Conservation (phyloP, 2,113 vertebrate genomes). For the Hemibates koningsi region DNA sequence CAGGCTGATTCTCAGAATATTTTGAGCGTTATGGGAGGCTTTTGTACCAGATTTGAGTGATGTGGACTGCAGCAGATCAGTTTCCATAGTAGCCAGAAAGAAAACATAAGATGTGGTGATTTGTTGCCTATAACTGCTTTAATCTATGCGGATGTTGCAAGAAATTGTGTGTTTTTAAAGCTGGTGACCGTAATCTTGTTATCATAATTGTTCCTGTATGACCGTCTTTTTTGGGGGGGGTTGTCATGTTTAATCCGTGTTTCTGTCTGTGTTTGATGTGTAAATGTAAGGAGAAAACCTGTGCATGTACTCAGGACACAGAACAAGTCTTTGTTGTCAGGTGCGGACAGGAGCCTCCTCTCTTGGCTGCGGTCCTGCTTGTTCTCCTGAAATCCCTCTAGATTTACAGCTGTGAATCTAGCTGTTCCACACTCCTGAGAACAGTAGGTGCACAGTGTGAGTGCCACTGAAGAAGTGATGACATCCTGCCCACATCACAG, state of each 20-base stretch:
- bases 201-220: background rate
- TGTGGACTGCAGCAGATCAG: background rate
- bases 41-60: slow-evolving; percentile 15
- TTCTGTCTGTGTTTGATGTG: background rate
- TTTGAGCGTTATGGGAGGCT: background rate
- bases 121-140: background rate
- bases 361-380: background rate
- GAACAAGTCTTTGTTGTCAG: slow-evolving; percentile 28
- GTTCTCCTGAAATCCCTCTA: slow-evolving; percentile 27
- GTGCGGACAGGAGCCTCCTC: slow-evolving; percentile 12
- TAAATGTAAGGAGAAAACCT: background rate
- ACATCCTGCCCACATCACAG: slow-evolving; percentile 39
- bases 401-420: slow-evolving; percentile 36
- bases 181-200: background rate
- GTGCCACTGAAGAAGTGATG: slow-evolving; percentile 27
- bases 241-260: background rate
- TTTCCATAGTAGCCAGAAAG: slow-evolving; percentile 36
- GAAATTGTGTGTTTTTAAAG: background rate
- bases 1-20: slow-evolving; percentile 14
- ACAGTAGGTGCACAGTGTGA: slow-evolving; percentile 47
- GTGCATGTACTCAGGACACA: background rate
- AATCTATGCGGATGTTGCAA: background rate
- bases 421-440: slow-evolving; percentile 4
- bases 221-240: background rate
- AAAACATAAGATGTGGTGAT: background rate